phyloP scores from a whole-genome alignment of 2,888 invertebrate species.

The Cheilosia pagana region DNA sequence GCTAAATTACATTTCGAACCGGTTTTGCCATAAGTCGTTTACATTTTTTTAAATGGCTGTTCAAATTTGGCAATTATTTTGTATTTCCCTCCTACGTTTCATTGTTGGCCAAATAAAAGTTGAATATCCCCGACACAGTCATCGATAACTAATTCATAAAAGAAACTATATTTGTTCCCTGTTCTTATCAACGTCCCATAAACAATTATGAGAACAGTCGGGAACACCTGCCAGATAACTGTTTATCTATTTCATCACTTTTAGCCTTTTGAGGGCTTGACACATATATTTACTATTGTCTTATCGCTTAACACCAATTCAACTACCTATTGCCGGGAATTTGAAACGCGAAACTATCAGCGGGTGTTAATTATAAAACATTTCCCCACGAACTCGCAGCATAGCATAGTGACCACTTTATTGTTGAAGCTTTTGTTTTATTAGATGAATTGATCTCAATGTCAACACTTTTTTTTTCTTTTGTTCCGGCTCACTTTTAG shows the following conservation, averaged over 20 bases:
- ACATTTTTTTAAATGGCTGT: too few species aligned
- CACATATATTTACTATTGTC: background rate
- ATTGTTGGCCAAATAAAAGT: too few species aligned
- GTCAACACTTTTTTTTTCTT: conserved; percentile 15
- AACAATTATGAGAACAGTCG: too few species aligned
- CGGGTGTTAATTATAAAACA: conserved; percentile 18
- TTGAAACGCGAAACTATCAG: conserved; percentile 19
- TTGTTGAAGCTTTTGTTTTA: conserved; percentile 32
- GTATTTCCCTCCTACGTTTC: too few species aligned
- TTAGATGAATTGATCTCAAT: conserved; percentile 35
- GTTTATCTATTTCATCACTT: conserved; percentile 16
- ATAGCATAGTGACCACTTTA: background rate
- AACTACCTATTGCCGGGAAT: conserved; percentile 1
- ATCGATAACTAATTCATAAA: too few species aligned
- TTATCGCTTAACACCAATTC: conserved; percentile 14
- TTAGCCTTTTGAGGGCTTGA: background rate
- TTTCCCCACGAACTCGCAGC: background rate
- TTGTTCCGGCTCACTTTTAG: background rate
- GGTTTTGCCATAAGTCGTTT: too few species aligned
- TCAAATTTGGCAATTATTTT: too few species aligned
- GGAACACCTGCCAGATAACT: background rate
- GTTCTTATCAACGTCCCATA: too few species aligned
- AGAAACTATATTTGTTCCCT: too few species aligned
- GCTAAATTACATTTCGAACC: too few species aligned
- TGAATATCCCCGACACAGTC: too few species aligned